Conservation (phyloP, 2,888 invertebrate genomes). For the Ochlodes sylvanus region DNA sequence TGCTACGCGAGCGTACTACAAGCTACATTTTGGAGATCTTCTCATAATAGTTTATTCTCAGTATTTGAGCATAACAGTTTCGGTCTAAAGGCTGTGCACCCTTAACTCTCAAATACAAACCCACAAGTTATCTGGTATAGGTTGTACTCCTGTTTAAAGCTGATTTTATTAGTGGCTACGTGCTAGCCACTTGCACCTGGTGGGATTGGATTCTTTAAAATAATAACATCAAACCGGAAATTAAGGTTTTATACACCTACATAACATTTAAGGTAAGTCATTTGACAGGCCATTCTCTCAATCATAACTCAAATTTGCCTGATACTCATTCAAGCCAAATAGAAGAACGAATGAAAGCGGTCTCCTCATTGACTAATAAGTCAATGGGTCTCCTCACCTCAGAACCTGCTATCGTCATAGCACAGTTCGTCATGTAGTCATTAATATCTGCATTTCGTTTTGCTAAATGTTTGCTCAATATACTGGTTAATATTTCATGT, state of each 20-base stretch:
- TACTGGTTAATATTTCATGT: too few relatives aligned
- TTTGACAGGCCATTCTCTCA: slow-evolving; percentile 19
- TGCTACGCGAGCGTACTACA: too few relatives aligned
- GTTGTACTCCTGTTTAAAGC: not conserved
- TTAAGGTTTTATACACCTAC: not conserved
- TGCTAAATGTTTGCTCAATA: too few relatives aligned
- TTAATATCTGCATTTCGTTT: too few relatives aligned
- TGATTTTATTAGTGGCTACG: not conserved
- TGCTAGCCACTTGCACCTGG: not conserved
- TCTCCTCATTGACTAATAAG: too few relatives aligned
- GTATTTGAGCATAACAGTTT: not conserved
- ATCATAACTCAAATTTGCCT: slow-evolving; percentile 2
- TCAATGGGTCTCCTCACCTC: too few relatives aligned
- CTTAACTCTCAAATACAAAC: too few relatives aligned
- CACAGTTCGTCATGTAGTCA: too few relatives aligned
- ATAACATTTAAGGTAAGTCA: slow-evolving; percentile 3
- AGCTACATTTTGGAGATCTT: too few relatives aligned
- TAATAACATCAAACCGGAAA: not conserved
- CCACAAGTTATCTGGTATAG: not conserved
- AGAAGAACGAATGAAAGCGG: not conserved
- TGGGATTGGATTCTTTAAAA: not conserved
- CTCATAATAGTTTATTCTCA: too few relatives aligned
- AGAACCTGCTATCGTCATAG: too few relatives aligned
- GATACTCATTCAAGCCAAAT: not conserved
- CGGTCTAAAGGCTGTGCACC: not conserved